phyloP scores from a whole-genome alignment of 2,888 invertebrate species.

The Marronus borbonicus region DNA sequence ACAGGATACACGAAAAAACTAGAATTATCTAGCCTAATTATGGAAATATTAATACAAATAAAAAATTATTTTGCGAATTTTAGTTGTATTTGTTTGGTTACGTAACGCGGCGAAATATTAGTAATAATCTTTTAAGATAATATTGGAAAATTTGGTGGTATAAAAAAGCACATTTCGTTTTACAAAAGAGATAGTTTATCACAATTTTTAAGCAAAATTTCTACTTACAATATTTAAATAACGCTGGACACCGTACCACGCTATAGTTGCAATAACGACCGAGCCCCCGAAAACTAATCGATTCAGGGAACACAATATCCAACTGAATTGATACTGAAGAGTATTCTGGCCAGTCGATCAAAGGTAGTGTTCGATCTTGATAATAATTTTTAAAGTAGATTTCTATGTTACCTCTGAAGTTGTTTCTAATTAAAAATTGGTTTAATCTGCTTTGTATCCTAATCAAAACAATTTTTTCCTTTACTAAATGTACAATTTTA shows the following conservation, averaged over 20 bases:
- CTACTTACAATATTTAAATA: conserved; percentile 3
- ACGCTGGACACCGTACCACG: background rate
- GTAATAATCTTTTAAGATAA: background rate
- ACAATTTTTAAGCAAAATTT: background rate
- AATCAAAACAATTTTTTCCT: too few species aligned
- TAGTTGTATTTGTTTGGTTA: background rate
- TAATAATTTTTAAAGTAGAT: too few species aligned
- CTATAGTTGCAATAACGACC: background rate
- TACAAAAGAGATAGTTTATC: background rate
- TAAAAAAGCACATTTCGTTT: background rate
- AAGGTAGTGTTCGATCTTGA: background rate
- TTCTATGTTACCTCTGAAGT: too few species aligned
- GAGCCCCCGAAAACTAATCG: background rate
- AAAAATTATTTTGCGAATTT: background rate
- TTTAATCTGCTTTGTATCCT: too few species aligned
- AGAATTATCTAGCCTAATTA: background rate
- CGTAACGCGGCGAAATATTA: conserved; percentile 5
- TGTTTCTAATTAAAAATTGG: too few species aligned
- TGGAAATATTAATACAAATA: background rate
- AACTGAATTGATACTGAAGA: background rate
- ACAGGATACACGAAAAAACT: background rate
- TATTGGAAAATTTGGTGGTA: background rate
- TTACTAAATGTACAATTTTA: too few species aligned
- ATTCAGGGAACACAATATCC: background rate
- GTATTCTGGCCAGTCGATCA: background rate